These are phyloP conservation scores for Zootermopsis nevadensis DNA, from an alignment of 2,888 invertebrate species.

Conservation along the genomic window DNA sequence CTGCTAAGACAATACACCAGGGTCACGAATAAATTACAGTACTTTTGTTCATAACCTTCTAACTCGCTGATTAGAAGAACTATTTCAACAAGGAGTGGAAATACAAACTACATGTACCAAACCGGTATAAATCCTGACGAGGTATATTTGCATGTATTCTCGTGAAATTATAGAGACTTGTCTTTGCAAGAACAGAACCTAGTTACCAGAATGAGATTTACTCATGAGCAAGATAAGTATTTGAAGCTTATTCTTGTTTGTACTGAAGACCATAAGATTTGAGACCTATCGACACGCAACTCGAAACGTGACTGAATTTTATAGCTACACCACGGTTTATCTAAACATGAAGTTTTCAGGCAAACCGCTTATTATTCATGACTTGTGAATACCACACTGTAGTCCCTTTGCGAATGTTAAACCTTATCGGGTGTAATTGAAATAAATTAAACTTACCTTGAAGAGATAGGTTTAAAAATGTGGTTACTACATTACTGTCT, in stretches of 20 bases:
- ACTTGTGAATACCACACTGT: background rate
- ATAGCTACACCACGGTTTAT: background rate
- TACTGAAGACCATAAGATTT: background rate
- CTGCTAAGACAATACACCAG: conserved; percentile 21
- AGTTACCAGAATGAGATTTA: background rate
- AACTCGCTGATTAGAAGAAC: conserved; percentile 1
- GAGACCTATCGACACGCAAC: background rate
- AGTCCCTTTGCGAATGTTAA: no score
- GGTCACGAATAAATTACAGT: conserved; percentile 18
- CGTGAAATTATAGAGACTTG: background rate
- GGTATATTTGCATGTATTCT: background rate
- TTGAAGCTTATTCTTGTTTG: background rate
- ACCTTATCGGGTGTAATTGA: no score
- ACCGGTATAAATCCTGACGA: conserved; percentile 6
- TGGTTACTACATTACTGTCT: no score
- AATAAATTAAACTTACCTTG: no score
- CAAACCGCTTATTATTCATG: background rate
- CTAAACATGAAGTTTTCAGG: background rate
- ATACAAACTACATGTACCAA: background rate
- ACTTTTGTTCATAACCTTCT: background rate
- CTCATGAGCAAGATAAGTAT: background rate
- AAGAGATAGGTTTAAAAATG: no score
- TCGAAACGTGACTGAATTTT: background rate
- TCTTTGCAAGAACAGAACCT: background rate
- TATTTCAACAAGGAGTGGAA: background rate